These are phyloP conservation scores for Malthinus seriepunctatus DNA, from an alignment of 2,888 invertebrate species.

Conservation along the genomic window DNA sequence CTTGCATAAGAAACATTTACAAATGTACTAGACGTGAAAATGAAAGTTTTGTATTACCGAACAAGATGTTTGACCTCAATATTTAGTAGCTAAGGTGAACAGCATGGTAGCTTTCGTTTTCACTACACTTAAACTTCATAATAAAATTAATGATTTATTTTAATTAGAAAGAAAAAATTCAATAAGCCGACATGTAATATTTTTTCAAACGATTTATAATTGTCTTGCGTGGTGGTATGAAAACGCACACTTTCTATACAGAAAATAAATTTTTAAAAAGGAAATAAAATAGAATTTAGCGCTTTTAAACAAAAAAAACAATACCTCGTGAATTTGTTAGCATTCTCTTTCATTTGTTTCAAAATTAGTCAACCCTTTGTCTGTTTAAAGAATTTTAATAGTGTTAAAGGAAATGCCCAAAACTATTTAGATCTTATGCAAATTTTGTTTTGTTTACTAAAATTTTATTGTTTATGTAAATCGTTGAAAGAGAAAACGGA, in stretches of 20 bases:
- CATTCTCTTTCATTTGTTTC: too few species aligned
- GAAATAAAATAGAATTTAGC: too few species aligned
- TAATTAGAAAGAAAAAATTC: neutral
- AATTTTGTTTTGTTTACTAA: too few species aligned
- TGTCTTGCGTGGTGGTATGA: neutral
- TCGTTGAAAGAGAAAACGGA: too few species aligned
- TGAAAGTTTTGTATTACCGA: slow-evolving; percentile 36
- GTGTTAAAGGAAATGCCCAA: too few species aligned
- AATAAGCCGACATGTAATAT: neutral
- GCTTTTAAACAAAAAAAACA: too few species aligned
- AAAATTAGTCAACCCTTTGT: too few species aligned
- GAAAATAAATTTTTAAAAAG: neutral
- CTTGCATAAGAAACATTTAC: slow-evolving; percentile 1
- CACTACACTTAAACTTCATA: slow-evolving; percentile 20
- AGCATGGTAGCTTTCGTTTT: slow-evolving; percentile 38
- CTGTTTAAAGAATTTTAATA: too few species aligned
- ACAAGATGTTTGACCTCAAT: slow-evolving; percentile 38
- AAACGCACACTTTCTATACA: too few species aligned
- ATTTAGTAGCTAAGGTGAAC: slow-evolving; percentile 32
- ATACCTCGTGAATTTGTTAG: too few species aligned
- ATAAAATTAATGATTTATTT: neutral
- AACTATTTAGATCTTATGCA: too few species aligned
- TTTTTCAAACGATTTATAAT: neutral
- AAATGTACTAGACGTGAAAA: slow-evolving; percentile 29
- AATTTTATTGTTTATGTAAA: too few species aligned